Conservation (phyloP, 2,113 vertebrate species). For the Triplophysa dalaica region DNA sequence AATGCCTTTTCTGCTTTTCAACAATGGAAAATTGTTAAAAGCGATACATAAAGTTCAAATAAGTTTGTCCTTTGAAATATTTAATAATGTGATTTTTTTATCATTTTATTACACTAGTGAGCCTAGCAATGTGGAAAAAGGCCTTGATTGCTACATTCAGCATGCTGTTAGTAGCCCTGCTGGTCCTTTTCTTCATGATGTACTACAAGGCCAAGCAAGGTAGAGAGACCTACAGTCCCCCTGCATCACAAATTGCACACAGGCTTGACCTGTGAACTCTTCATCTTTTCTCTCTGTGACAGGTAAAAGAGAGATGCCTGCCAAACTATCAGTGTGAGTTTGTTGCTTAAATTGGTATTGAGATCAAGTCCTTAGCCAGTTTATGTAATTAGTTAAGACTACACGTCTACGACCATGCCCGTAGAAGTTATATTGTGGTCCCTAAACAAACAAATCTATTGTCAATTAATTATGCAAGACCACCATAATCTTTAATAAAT, state of each 20-base stretch:
- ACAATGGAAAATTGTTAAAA: too few relatives aligned
- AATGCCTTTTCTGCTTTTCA: too few relatives aligned
- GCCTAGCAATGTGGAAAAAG: conserved; percentile 72
- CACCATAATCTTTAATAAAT: neutral
- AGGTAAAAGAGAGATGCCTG: conserved; percentile 71
- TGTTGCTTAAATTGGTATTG: conserved; percentile 54
- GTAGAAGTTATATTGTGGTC: neutral
- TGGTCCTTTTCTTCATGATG: conserved; percentile 55
- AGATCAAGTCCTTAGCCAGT: neutral
- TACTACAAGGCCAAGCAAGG: conserved; percentile 69
- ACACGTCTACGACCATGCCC: neutral
- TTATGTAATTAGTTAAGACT: neutral
- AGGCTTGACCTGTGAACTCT: conserved; percentile 63
- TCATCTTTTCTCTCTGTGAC: conserved; percentile 65
- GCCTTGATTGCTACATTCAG: conserved; percentile 55
- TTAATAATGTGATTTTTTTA: neutral
- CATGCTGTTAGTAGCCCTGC: conserved; percentile 51
- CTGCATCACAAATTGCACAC: conserved; percentile 58
- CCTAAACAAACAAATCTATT: neutral
- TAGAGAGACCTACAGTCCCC: conserved; percentile 70
- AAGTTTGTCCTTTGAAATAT: neutral
- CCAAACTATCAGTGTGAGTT: conserved; percentile 80
- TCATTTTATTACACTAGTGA: conserved; percentile 56
- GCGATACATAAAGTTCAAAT: too few relatives aligned
- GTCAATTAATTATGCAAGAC: neutral